Base-by-base conservation (phyloP, 2,888 invertebrate genomes). In the Malacosoma neustria region DNA sequence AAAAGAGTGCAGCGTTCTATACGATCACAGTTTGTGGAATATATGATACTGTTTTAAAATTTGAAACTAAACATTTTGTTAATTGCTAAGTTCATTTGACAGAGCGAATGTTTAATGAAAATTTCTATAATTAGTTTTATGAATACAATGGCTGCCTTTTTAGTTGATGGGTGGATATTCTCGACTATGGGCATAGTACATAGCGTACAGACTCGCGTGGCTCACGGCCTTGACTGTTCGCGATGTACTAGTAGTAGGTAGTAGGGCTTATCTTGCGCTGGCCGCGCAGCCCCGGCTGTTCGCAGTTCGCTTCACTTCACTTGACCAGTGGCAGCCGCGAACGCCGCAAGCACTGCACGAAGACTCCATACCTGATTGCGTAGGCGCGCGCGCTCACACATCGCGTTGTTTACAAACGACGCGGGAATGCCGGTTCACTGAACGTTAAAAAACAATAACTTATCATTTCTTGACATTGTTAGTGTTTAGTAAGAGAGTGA, bases 201-300 rank as follows among this genome's bases (percentile, higher is more conserved):
- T 72, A 53, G 54, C 64, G 67, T 69, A 66, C 71, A 68, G 71
- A 69, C 66, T 64, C 57, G 49, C 49, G 51, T 53, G 76, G 66
- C 81, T 80, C 49, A 51, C 54, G 76, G 66, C 81, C 81, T 81
- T 81, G 74, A 59, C 47, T 57, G 66, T 22, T n/a, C 49, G 54
- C 51, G 45, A 34, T 32, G 51, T n/a, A n/a, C n/a, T n/a, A n/a
- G n/a, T n/a, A n/a, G n/a, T n/a, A n/a, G n/a, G n/a, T 43, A 5
- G 51, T 60, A 60, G 61, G 66, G 72, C 77, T 81, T 81, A 81
- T 81, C 81, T 72, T 57, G 57, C n/a, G n/a, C n/a, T n/a, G n/a
- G n/a, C n/a, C n/a, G n/a, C n/a, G n/a, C n/a, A n/a, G n/a, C n/a
- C n/a, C n/a, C n/a, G n/a, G n/a, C 60, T 61, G 64, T 51, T 61